A percentile compares a stretch with the other conserved stretches of the same genome.
These are phyloP conservation scores for Idaea biselata DNA, from an alignment of 2,888 invertebrate genomes.

Conservation along the genomic window DNA sequence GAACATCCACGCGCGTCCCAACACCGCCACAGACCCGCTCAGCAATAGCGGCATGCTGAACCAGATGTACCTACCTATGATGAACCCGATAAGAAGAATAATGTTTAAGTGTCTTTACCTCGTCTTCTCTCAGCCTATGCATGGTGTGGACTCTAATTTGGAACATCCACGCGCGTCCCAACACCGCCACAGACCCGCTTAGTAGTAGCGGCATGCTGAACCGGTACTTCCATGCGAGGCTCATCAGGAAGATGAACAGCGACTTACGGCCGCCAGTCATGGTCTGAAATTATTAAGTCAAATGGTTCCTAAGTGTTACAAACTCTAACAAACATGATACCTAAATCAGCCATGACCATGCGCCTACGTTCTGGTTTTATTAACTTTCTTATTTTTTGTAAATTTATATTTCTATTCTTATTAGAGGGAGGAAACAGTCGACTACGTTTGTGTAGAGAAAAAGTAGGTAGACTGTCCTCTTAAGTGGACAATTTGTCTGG, in stretches of 20 bases:
- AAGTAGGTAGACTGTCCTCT: no score
- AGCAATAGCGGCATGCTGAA: slow-evolving; percentile 64
- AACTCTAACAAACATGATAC: no score
- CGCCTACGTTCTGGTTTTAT: no score
- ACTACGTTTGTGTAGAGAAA: no score
- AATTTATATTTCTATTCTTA: no score
- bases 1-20: slow-evolving; percentile 76
- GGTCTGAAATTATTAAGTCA: slow-evolving; percentile 10
- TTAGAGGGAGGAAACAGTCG: no score
- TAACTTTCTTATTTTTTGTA: no score
- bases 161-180: slow-evolving; percentile 76
- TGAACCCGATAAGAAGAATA: neutral
- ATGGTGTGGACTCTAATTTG: slow-evolving; percentile 72
- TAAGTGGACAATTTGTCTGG: no score
- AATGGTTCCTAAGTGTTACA: no score
- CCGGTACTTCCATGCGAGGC: slow-evolving; percentile 74
- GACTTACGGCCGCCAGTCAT: slow-evolving; percentile 63
- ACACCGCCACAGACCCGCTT: slow-evolving; percentile 67
- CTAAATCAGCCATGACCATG: no score
- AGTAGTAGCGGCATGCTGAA: slow-evolving; percentile 74
- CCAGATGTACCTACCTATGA: slow-evolving; percentile 14
- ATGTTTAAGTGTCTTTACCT: slow-evolving; percentile 39
- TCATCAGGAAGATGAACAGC: slow-evolving; percentile 76
- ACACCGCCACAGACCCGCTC: slow-evolving; percentile 67
- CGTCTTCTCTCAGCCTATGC: slow-evolving; percentile 60